Conservation (phyloP, 2,113 vertebrate species). For the Synchiropus splendidus region DNA sequence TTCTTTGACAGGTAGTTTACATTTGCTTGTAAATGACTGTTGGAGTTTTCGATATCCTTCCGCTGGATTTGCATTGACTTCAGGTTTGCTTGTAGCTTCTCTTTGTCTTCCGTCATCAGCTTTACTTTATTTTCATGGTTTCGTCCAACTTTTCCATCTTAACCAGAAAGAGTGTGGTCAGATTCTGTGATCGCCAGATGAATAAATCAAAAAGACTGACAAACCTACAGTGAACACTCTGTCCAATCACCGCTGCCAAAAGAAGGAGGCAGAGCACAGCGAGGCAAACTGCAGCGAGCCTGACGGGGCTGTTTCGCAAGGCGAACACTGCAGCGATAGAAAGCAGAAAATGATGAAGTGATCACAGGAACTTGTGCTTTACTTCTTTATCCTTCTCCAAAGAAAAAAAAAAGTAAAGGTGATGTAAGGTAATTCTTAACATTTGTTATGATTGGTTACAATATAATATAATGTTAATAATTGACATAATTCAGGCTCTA, state of each 20-base stretch:
- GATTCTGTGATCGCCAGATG: too few relatives aligned
- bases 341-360: constrained; percentile 4
- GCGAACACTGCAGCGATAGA: constrained; percentile 19
- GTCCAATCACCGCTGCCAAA: constrained; percentile 35
- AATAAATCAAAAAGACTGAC: background rate
- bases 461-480: too few relatives aligned
- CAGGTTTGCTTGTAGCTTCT: constrained; percentile 16
- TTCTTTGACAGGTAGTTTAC: rapidly evolving
- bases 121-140: constrained; percentile 7
- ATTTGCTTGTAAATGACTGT: rapidly evolving
- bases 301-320: constrained; percentile 37
- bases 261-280: constrained; percentile 40
- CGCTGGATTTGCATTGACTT: constrained; percentile 6
- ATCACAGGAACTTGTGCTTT: constrained; percentile 14
- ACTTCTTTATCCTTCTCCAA: too few relatives aligned
- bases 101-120: constrained; percentile 5
- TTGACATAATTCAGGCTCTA: too few relatives aligned
- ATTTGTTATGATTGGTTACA: too few relatives aligned
- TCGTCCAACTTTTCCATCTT: constrained; percentile 23
- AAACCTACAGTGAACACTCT: constrained; percentile 44
- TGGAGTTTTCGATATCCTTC: rapidly evolving
- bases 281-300: constrained; percentile 22
- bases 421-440: too few relatives aligned
- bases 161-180: background rate
- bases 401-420: too few relatives aligned